phyloP scores from a whole-genome alignment of 1,140 invertebrate species.

The Vanessa tameamea region DNA sequence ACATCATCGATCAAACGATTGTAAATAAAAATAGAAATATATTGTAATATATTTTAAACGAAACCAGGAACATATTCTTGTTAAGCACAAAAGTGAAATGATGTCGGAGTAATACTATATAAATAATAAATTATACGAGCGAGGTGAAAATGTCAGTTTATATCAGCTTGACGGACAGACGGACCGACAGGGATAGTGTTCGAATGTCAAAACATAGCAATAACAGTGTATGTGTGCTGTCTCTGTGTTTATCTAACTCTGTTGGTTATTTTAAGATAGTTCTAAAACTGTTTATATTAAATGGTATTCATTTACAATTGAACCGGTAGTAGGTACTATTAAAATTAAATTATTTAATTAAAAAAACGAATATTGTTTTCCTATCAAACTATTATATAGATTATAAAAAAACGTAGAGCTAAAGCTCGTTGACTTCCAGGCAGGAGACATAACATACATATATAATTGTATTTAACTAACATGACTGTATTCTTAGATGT shows the following conservation, averaged over 20 bases:
- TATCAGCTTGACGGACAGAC: slow-evolving; percentile 16
- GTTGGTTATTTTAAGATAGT: not conserved
- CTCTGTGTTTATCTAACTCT: not conserved
- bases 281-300: not conserved
- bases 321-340: too few species aligned
- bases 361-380: too few species aligned
- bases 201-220: slow-evolving; percentile 14
- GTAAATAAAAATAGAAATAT: not conserved
- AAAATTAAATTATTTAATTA: too few species aligned
- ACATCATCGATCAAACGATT: too few species aligned
- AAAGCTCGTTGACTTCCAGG: too few species aligned
- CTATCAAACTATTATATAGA: too few species aligned
- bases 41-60: not conserved
- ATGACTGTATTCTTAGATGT: too few species aligned
- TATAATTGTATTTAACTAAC: too few species aligned
- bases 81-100: not conserved
- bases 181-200: slow-evolving; percentile 10
- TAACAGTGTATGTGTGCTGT: not conserved
- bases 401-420: too few species aligned
- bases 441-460: too few species aligned
- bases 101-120: not conserved
- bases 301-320: too few species aligned
- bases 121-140: slow-evolving; percentile 4
- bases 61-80: not conserved
- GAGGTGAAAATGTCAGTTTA: slow-evolving; percentile 16